Evolutionary conservation across 2,797 vertebrate genomes (phyloP).

Genomic region (Delichon dasypus): DNA sequence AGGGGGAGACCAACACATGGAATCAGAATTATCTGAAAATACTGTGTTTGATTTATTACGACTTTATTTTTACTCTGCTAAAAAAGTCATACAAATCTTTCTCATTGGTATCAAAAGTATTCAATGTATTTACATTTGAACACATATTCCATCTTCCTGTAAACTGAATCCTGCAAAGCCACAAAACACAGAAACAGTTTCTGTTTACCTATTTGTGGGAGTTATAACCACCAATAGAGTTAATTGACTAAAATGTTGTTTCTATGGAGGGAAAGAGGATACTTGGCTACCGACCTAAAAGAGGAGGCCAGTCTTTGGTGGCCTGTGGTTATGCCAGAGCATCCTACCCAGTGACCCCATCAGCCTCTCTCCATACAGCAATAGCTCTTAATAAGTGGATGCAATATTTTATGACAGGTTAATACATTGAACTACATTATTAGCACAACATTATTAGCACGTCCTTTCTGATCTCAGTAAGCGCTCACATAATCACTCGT

Average conservation of each 20-base stretch:
- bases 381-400: conserved; percentile 6
- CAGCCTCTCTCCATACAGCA: neutral
- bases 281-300: neutral
- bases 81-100: neutral
- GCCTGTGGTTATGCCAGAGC: neutral
- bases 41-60: neutral
- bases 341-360: neutral
- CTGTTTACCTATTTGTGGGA: conserved; percentile 3
- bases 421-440: neutral
- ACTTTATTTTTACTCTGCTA: neutral
- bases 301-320: neutral
- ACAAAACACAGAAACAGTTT: conserved; percentile 4
- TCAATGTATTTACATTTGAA: neutral
- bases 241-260: conserved; percentile 13
- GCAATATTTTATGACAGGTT: neutral
- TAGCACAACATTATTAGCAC: neutral
- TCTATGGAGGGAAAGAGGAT: neutral
- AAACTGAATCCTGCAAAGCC: neutral
- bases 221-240: neutral
- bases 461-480: neutral
- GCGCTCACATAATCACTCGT: neutral
- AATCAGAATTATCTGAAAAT: neutral
- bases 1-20: neutral
- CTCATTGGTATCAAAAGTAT: neutral
- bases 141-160: neutral